These are phyloP conservation scores for Drosophila kepulauana DNA, from an alignment of 1,140 invertebrate species.

Conservation along the genomic window DNA sequence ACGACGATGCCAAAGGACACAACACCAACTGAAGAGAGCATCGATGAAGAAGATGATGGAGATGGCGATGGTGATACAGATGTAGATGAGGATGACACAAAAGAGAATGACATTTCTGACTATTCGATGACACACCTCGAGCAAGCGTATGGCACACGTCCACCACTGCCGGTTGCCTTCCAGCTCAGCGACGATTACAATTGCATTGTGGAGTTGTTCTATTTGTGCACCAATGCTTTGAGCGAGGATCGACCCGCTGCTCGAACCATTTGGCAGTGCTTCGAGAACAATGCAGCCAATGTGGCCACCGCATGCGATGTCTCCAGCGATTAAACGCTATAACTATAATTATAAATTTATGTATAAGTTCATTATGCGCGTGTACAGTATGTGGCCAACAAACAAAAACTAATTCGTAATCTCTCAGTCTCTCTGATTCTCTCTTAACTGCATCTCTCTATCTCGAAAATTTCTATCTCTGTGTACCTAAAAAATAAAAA, in stretches of 20 bases:
- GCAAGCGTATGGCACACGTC: constrained; percentile 87
- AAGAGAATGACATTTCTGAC: constrained; percentile 50
- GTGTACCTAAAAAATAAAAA: constrained; percentile 10
- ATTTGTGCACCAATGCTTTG: constrained; percentile 89
- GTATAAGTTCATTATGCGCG: neutral
- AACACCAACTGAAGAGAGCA: constrained; percentile 13
- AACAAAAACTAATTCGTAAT: neutral
- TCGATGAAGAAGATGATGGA: neutral
- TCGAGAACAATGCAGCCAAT: constrained; percentile 64
- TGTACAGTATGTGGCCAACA: neutral
- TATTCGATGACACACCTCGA: constrained; percentile 43
- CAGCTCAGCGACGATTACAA: constrained; percentile 87
- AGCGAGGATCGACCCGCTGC: constrained; percentile 88
- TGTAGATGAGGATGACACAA: constrained; percentile 42
- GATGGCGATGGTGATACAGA: neutral
- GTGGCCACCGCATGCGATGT: constrained; percentile 12
- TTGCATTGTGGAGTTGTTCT: constrained; percentile 89
- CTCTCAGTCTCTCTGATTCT: neutral
- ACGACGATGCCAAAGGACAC: neutral
- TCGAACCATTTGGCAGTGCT: constrained; percentile 66
- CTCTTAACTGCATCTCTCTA: neutral
- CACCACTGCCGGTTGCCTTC: constrained; percentile 88
- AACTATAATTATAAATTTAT: neutral
- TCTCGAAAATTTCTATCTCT: neutral
- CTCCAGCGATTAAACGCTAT: constrained; percentile 30